Percentiles rank a stretch among this genome's conserved stretches.
Evolutionary conservation across 2,113 vertebrate species (phyloP).

Genomic region (Struthio camelus): DNA sequence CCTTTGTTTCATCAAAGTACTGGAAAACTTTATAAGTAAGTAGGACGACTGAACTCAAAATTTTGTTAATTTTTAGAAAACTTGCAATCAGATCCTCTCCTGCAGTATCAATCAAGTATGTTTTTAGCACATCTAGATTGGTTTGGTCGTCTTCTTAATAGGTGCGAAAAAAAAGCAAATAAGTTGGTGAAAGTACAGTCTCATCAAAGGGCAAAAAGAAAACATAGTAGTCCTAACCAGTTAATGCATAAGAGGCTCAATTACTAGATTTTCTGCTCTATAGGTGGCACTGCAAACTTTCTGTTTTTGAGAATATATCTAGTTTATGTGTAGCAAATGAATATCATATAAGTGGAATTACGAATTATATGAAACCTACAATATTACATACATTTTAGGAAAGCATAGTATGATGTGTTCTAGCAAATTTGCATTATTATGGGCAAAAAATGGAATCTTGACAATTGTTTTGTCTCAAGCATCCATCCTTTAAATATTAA

Average conservation of each 20-base stretch:
- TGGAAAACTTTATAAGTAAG: background rate
- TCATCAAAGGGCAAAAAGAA: background rate
- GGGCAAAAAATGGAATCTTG: background rate
- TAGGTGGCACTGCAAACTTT: background rate
- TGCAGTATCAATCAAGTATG: background rate
- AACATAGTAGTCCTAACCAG: background rate
- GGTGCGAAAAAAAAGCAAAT: conserved; percentile 1
- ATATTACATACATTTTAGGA: background rate
- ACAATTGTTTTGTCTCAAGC: background rate
- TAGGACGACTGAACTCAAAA: background rate
- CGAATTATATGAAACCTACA: background rate
- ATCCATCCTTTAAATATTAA: background rate
- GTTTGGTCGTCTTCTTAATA: conserved; percentile 7
- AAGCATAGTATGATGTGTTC: background rate
- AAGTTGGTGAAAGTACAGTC: background rate
- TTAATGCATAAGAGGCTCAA: background rate
- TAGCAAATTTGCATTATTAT: background rate
- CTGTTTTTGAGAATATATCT: background rate
- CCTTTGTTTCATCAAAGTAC: background rate
- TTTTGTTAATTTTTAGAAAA: background rate
- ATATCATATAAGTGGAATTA: background rate
- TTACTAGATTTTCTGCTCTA: background rate
- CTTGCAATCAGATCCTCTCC: background rate
- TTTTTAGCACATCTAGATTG: conserved; percentile 6
- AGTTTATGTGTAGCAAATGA: background rate